phyloP scores from a whole-genome alignment of 2,113 vertebrate species.

The Heterochromis multidens region DNA sequence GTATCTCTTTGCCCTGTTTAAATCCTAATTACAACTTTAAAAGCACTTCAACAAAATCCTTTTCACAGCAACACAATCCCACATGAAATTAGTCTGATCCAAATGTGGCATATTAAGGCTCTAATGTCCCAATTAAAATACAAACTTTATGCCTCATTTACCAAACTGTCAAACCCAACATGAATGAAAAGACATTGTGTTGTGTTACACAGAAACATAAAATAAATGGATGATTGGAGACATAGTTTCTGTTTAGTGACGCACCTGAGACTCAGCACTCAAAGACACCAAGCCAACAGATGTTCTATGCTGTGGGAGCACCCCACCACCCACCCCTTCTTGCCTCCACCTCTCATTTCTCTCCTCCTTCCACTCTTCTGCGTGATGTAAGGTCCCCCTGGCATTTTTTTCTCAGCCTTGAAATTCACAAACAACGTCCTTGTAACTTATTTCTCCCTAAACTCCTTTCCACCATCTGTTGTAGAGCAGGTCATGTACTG shows the following conservation, averaged over 20 bases:
- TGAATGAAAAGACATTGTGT: background rate
- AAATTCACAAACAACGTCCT: slow-evolving; percentile 67
- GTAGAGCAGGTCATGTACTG: slow-evolving; percentile 38
- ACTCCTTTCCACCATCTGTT: slow-evolving; percentile 66
- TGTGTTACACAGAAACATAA: background rate
- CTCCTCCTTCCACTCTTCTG: slow-evolving; percentile 9
- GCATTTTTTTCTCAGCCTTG: slow-evolving; percentile 25
- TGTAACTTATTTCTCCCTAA: slow-evolving; percentile 62
- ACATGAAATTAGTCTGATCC: background rate
- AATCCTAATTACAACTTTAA: background rate
- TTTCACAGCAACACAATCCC: background rate
- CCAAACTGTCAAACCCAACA: background rate
- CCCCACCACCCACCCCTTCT: background rate
- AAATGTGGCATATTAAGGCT: slow-evolving; percentile 31
- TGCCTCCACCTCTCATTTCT: background rate
- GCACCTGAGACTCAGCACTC: slow-evolving; percentile 47
- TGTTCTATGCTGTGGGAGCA: slow-evolving; percentile 46
- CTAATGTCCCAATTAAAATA: slow-evolving; percentile 38
- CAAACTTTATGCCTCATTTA: slow-evolving; percentile 25
- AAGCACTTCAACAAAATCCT: background rate
- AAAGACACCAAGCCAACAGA: slow-evolving; percentile 54
- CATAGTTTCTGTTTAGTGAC: slow-evolving; percentile 9
- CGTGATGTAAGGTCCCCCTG: slow-evolving; percentile 45
- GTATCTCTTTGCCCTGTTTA: background rate
- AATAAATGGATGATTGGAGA: slow-evolving; percentile 18